phyloP scores from a whole-genome alignment of 2,888 invertebrate species.

The Tuberolachnus salignus region DNA sequence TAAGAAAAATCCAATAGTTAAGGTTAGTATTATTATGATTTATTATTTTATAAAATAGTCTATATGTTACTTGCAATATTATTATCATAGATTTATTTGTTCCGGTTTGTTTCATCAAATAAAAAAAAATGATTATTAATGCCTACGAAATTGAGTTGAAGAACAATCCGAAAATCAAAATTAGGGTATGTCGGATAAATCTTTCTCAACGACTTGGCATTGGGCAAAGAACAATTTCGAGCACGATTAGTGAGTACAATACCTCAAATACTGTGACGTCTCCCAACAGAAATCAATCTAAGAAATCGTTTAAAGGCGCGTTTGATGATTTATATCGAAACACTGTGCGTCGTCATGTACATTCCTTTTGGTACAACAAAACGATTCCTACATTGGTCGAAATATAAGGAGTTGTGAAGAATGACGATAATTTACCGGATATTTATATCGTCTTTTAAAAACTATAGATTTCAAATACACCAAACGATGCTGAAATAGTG shows the following conservation, averaged over 20 bases:
- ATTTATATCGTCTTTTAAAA: too few relatives aligned
- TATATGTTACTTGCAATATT: too few relatives aligned
- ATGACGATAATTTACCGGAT: too few relatives aligned
- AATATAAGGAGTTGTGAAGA: too few relatives aligned
- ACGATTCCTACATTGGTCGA: too few relatives aligned
- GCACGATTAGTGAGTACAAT: constrained; percentile 7
- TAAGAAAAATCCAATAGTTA: constrained; percentile 1
- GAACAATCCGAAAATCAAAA: constrained; percentile 66
- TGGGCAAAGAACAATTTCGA: constrained; percentile 16
- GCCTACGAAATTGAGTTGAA: neutral
- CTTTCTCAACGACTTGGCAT: constrained; percentile 13
- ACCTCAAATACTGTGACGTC: constrained; percentile 11
- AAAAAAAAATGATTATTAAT: constrained; percentile 5
- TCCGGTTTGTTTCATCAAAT: constrained; percentile 63
- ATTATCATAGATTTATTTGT: constrained; percentile 68
- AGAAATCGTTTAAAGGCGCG: too few relatives aligned
- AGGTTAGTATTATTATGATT: neutral
- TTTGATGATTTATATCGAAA: too few relatives aligned
- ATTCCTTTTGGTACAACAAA: too few relatives aligned
- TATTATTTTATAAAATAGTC: constrained; percentile 1
- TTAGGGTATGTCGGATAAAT: constrained; percentile 7
- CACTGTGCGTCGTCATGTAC: too few relatives aligned
- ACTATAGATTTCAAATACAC: too few relatives aligned
- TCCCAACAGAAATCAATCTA: too few relatives aligned
- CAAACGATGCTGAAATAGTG: too few relatives aligned